Base-by-base conservation (phyloP, 2,797 vertebrate genomes). In the Chelmon rostratus region DNA sequence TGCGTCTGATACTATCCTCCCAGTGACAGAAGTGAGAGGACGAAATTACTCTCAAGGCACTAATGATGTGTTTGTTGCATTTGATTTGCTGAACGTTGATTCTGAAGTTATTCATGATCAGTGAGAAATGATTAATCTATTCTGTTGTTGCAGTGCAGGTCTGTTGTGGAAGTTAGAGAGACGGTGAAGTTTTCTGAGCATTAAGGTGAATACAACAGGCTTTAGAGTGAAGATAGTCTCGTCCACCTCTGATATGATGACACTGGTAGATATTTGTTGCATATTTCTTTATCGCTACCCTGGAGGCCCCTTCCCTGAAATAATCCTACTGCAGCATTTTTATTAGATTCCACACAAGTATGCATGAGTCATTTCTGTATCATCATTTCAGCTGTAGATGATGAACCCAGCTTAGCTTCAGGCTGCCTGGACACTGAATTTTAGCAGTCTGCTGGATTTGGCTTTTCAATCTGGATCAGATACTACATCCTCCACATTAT, bases 41-140 rank as follows among this genome's bases (percentile, higher is more conserved):
- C 75, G 68, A 40, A 69, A 86, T 86, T 65, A 71, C 52, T 53
- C 61, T 57, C 2, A 5, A 62, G 58, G 73, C 70, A 21, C 78
- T 86, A 77, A 86, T 77, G 76, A 88, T 68, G 52, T 77, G 76
- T 66, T 37, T 59, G 72, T n/a, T 77, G 71, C 59, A 77, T 82
- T 63, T 79, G 21, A 79, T 85, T 70, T 10, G 19, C 42, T 38
- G 28, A 70, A 53, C 46, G 73, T 7, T 75, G 73, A 59, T 68
- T 67, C n/a, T 31, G 11, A n/a, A 65, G 25, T 67, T 59, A 61
- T 78, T 81, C 57, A 10, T 38, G n/a, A 85, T 73, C 46, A 68
- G 54, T 21, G 35, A 31, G 46, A 44, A 33, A 6, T 46, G 31
- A 49, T 77, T 65, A 46, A 83, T 73, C 9, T 47, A n/a, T 66